Conservation (phyloP, 2,888 invertebrate genomes). For the Xanthorhoe designata region DNA sequence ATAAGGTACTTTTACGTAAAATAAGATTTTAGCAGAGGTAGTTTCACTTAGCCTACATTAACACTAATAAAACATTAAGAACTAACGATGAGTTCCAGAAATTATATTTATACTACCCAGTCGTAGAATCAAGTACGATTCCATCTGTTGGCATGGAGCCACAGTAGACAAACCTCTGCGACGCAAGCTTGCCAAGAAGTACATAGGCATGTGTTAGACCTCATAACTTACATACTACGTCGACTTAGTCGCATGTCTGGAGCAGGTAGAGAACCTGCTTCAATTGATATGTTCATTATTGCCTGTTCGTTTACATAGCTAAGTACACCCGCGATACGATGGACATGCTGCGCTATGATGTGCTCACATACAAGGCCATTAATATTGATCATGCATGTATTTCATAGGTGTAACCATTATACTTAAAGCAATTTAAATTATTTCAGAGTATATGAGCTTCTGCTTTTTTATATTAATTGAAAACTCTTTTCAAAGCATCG, state of each 20-base stretch:
- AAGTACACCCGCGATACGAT: slow-evolving; percentile 53
- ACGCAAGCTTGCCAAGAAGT: slow-evolving; percentile 16
- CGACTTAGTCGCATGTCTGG: slow-evolving; percentile 66
- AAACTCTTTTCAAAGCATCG: no score
- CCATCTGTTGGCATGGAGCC: slow-evolving; percentile 23
- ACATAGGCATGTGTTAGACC: slow-evolving; percentile 58
- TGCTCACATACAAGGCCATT: slow-evolving; percentile 58
- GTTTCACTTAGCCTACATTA: slow-evolving; percentile 25
- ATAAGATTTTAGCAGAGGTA: slow-evolving; percentile 12
- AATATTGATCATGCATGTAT: slow-evolving; percentile 57
- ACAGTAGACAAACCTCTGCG: slow-evolving; percentile 11
- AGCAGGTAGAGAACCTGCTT: slow-evolving; percentile 60
- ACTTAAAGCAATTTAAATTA: background rate
- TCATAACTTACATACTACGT: slow-evolving; percentile 67
- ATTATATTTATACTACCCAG: slow-evolving; percentile 13
- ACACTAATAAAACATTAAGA: slow-evolving; percentile 13
- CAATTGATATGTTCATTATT: slow-evolving; percentile 80
- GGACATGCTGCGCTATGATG: slow-evolving; percentile 71
- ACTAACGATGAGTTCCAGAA: slow-evolving; percentile 9
- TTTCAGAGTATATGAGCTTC: background rate
- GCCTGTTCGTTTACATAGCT: slow-evolving; percentile 57
- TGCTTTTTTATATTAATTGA: background rate
- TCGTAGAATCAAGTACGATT: slow-evolving; percentile 11
- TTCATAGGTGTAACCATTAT: slow-evolving; percentile 42
- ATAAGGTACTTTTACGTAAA: slow-evolving; percentile 4